Evolutionary conservation across 2,797 vertebrate species (phyloP), one percentile per base, ranked within the genome.

Genomic region (Alcedo quadribrachys): DNA sequence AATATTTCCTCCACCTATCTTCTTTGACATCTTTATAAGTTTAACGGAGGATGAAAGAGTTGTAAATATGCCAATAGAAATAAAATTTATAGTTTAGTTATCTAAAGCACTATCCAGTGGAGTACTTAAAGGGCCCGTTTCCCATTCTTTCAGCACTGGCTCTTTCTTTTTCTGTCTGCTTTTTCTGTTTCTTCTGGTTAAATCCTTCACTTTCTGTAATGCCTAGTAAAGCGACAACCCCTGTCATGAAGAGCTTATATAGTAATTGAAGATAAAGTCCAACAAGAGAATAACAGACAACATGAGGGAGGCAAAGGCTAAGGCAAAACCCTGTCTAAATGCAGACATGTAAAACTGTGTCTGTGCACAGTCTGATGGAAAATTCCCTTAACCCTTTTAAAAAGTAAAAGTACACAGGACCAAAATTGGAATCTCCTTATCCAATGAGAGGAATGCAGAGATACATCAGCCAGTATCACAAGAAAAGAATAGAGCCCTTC

Each of bases 61-160:
- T 75, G 43, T 30, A 74, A 90, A 69, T 71, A 71, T 28, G 40
- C 22, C 87, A 79, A 33, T 73, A 78, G 37, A 78, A 74, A 91
- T 57, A 17, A 82, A 76, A 82, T 60, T 66, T 55, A 5, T 17
- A 65, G 5, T 78, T 89, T 30, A 71, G 32, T 37, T 84, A 46
- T 28, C 67, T 76, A 43, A 91, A 73, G 40, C 12, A 75, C 30
- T 71, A 85, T 50, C 12, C 19, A 58, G 37, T 13, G 32, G 21
- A 45, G 16, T 21, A 65, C 10, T 46, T 46, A 61, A 85, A 77
- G 18, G 33, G 19, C 3, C 51, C 7, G 22, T 73, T 84, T 85
- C 21, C 54, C 8, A 24, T 68, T 48, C 25, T 63, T 81, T 67
- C 55, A 75, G 13, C 14, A 10, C 7, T 35, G 48, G 4, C 2